phyloP scores from a whole-genome alignment of 2,888 invertebrate genomes.

The Rutpela maculata region DNA sequence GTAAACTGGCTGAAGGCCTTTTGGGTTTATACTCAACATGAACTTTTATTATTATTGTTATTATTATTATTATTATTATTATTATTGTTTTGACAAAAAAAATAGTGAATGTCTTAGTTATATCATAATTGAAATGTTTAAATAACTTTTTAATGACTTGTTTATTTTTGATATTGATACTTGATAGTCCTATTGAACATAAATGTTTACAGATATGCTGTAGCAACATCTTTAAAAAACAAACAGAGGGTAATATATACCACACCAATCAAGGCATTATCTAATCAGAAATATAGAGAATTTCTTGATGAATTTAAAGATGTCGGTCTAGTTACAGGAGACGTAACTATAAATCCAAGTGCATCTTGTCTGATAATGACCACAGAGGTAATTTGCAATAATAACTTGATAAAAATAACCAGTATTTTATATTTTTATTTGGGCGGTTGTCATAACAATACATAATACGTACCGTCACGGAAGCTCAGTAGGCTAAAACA shows the following conservation, averaged over 20 bases:
- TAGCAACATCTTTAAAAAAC: slow-evolving; percentile 93
- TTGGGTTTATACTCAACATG: no score
- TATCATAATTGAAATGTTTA: no score
- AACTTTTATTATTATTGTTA: no score
- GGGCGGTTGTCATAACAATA: background rate
- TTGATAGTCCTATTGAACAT: background rate
- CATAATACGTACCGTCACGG: no score
- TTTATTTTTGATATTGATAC: background rate
- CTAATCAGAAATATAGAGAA: slow-evolving; percentile 99
- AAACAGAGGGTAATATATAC: slow-evolving; percentile 99
- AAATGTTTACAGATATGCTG: slow-evolving; percentile 84
- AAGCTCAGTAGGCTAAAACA: no score
- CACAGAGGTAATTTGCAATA: slow-evolving; percentile 85
- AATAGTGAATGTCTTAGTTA: no score
- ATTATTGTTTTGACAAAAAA: no score
- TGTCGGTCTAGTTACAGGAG: slow-evolving; percentile 98
- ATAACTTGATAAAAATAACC: background rate
- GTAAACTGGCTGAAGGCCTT: no score
- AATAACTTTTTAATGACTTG: background rate
- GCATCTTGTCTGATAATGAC: slow-evolving; percentile 99
- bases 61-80: no score
- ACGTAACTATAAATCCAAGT: slow-evolving; percentile 98
- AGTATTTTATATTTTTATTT: slow-evolving; percentile 22
- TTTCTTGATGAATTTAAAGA: slow-evolving; percentile 98
- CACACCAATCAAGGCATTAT: slow-evolving; percentile 98